A percentile compares a stretch with the other conserved stretches of the same genome.
Conservation (phyloP, 2,113 vertebrate species). For the Tetrao urogallus region DNA sequence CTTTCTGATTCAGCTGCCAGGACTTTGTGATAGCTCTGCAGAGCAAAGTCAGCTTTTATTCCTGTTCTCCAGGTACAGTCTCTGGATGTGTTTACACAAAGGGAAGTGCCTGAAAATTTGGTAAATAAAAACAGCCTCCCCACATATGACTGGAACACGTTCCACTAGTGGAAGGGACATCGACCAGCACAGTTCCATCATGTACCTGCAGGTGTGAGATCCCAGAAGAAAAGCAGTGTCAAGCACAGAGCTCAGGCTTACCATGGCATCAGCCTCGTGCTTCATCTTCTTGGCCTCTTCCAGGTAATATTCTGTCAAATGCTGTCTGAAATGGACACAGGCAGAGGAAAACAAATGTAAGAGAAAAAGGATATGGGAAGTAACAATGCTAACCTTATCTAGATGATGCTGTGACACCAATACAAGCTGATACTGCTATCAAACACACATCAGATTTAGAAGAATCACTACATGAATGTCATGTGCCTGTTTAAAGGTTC, state of each 20-base stretch:
- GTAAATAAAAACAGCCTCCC: neutral
- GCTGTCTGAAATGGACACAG: conserved; percentile 74
- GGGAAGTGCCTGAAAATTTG: neutral
- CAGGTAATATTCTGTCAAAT: conserved; percentile 87
- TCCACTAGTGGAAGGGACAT: neutral
- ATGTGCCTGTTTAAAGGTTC: neutral
- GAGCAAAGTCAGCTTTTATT: neutral
- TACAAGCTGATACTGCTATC: neutral
- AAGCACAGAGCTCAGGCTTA: conserved; percentile 49
- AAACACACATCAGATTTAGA: accelerated
- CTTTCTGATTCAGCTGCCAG: neutral
- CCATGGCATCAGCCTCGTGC: conserved; percentile 94
- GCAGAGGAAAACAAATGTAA: neutral
- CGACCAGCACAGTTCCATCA: neutral
- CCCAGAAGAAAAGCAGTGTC: neutral
- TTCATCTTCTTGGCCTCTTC: conserved; percentile 94
- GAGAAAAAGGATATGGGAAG: neutral
- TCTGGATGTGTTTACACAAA: neutral
- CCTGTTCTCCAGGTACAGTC: neutral
- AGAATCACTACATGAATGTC: neutral
- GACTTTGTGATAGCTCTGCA: neutral
- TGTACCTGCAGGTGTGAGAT: neutral
- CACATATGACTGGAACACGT: neutral
- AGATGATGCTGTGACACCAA: neutral
- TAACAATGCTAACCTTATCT: neutral